Conservation (phyloP, 2,888 invertebrate genomes). For the Andrena fulva region DNA sequence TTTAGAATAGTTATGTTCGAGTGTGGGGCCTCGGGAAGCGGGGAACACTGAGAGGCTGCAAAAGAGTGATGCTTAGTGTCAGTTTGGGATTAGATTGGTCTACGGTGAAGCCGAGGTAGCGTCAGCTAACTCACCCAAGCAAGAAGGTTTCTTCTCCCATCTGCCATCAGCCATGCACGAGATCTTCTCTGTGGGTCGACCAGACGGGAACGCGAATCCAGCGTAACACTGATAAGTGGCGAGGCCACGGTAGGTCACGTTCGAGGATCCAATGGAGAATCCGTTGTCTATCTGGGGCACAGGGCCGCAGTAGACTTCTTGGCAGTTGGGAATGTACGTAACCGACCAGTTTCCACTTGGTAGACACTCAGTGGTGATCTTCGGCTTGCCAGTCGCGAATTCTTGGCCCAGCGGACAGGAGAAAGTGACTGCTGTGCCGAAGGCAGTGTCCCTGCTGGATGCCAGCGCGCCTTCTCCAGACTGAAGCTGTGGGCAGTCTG, state of each 20-base stretch:
- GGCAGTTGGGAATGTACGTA: conserved; percentile 96
- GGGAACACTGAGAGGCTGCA: conserved; percentile 95
- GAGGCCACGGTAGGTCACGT: conserved; percentile 96
- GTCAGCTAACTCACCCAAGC: conserved; percentile 88
- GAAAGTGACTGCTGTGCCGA: conserved; percentile 95
- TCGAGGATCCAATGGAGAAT: conserved; percentile 97
- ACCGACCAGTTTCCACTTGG: conserved; percentile 97
- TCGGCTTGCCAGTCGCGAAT: conserved; percentile 94
- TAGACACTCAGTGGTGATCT: conserved; percentile 94
- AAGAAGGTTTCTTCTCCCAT: conserved; percentile 97
- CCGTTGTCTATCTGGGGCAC: conserved; percentile 99
- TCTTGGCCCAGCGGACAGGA: conserved; percentile 97
- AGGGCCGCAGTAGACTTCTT: conserved; percentile 98
- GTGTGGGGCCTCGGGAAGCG: conserved; percentile 94
- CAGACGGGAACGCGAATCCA: conserved; percentile 96
- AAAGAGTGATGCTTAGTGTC: not conserved
- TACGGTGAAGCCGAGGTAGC: not conserved
- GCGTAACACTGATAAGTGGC: conserved; percentile 99
- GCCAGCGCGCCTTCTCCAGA: conserved; percentile 95
- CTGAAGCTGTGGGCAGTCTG: conserved; percentile 94
- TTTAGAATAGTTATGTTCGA: conserved; percentile 94
- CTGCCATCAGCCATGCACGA: conserved; percentile 95
- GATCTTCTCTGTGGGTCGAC: conserved; percentile 94
- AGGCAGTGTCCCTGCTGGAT: conserved; percentile 96
- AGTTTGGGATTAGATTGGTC: not conserved